Evolutionary conservation across 2,797 vertebrate species (phyloP).

Genomic region (Gephyroberyx darwinii): DNA sequence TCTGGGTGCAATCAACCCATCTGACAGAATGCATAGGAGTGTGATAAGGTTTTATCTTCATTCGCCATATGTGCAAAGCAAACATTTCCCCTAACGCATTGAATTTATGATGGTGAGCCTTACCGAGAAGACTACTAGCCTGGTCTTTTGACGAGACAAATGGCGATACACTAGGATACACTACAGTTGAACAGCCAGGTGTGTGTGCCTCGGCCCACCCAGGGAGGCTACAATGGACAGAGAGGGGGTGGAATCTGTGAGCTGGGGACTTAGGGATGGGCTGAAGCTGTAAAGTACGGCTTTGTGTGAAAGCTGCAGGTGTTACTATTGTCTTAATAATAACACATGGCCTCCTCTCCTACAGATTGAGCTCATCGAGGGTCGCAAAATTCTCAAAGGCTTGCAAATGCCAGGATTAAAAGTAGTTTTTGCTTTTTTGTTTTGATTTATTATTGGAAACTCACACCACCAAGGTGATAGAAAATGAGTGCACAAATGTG

Average conservation of each 20-base stretch:
- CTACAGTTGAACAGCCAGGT: constrained; percentile 55
- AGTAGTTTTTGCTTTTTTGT: constrained; percentile 8
- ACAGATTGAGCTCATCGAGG: constrained; percentile 21
- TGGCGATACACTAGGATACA: constrained; percentile 8
- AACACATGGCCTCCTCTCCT: constrained; percentile 24
- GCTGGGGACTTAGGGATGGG: constrained; percentile 14
- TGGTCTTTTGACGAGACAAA: constrained; percentile 3
- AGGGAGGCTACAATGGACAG: constrained; percentile 22
- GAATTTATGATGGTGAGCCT: constrained; percentile 13
- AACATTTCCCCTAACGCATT: constrained; percentile 40
- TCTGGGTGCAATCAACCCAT: background rate
- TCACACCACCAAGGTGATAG: constrained; percentile 13
- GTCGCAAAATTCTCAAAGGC: constrained; percentile 41
- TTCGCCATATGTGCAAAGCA: constrained; percentile 38
- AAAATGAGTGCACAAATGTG: background rate
- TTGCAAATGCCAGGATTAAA: constrained; percentile 30
- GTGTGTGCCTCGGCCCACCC: constrained; percentile 38
- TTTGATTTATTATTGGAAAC: constrained; percentile 1
- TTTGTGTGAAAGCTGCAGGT: constrained; percentile 60
- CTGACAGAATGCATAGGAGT: constrained; percentile 17
- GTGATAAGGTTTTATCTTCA: constrained; percentile 47
- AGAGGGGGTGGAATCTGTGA: constrained; percentile 32
- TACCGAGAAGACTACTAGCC: background rate
- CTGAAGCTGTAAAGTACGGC: constrained; percentile 49
- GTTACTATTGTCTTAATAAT: constrained; percentile 66